A percentile compares a stretch with the other conserved stretches of the same genome.
These are phyloP conservation scores for Hanleya hanleyi DNA, from an alignment of 2,888 invertebrate species.

Conservation along the genomic window DNA sequence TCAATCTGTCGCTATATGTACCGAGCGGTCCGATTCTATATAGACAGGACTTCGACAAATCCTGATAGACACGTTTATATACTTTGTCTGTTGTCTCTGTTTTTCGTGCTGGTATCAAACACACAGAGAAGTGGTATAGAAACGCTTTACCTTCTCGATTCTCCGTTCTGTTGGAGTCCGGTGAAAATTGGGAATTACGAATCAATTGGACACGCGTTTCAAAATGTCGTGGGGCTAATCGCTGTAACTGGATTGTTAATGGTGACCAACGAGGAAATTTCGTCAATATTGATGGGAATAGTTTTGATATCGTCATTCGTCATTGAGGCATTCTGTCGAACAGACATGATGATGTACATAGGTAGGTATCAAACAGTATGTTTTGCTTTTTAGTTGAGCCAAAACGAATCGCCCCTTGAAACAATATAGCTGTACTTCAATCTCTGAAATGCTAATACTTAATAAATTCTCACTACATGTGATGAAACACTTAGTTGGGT, in stretches of 20 bases:
- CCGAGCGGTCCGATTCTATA: conserved; percentile 29
- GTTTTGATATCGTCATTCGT: conserved; percentile 9
- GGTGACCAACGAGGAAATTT: conserved; percentile 36
- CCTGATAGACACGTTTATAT: conserved; percentile 39
- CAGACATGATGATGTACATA: conserved; percentile 14
- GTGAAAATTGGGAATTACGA: conserved; percentile 37
- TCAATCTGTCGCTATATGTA: conserved; percentile 14
- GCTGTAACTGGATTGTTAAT: conserved; percentile 35
- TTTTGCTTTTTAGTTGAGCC: too few species aligned
- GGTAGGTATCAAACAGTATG: too few species aligned
- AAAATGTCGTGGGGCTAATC: conserved; percentile 31
- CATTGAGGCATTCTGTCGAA: conserved; percentile 12
- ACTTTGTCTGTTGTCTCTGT: conserved; percentile 29
- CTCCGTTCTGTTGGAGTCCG: conserved; percentile 49
- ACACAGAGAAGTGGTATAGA: conserved; percentile 36
- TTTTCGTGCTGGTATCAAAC: conserved; percentile 21
- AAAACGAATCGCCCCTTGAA: too few species aligned
- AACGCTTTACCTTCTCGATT: conserved; percentile 36
- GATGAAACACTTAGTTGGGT: too few species aligned
- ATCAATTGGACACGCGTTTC: conserved; percentile 20
- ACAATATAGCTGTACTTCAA: too few species aligned
- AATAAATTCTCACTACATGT: too few species aligned
- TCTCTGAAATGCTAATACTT: too few species aligned
- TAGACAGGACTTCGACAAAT: conserved; percentile 26
- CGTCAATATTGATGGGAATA: conserved; percentile 18